Evolutionary conservation across 2,113 vertebrate genomes (phyloP), one percentile per base, ranked within the genome.

Genomic region (Heptranchias perlo): DNA sequence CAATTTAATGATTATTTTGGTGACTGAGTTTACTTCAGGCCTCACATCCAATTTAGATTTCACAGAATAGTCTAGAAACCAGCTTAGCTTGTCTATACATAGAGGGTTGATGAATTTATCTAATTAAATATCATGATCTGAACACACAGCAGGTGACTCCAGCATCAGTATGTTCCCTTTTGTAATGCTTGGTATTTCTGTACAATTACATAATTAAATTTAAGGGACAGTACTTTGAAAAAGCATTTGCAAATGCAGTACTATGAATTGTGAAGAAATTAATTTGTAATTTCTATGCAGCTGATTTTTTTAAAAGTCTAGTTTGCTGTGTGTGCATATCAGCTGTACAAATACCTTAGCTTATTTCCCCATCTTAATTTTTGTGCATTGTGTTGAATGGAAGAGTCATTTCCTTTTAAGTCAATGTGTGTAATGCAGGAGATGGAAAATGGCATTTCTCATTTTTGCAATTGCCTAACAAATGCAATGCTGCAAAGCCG

Each of bases 261-360:
- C 87, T 58, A 52, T 91, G 87, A 91, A 91, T 52, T 91, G 87
- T 91, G 87, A 91, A 54, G 28, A 91, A 91, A 91, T 11, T 91
- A 91, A 91, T 91, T 93, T 93, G 89, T 93, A 39, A 93, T 93
- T 93, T 93, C n/a, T 82, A 21, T 93, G 89, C n/a, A 93, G 31
- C n/a, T 93, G 89, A 62, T 93, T 93, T 92, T 49, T 92, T 62
- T 4, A 1, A 82, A 78, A 93, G 58, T 64, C 54, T 39, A 93
- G n/a, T 93, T 89, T 93, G 58, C 58, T 58, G 89, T 93, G 89
- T 93, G 35, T 93, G 1, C 14, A n/a, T 93, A 44, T 64, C 64
- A 62, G 13, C 58, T 62, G 61, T 39, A 39, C 64, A n/a, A 58
- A 39, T 39, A 1, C 16, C n/a, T n/a, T 64, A 62, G n/a, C 64